These are phyloP conservation scores for Macrophya alboannulata DNA, from an alignment of 2,888 invertebrate species.

Conservation along the genomic window DNA sequence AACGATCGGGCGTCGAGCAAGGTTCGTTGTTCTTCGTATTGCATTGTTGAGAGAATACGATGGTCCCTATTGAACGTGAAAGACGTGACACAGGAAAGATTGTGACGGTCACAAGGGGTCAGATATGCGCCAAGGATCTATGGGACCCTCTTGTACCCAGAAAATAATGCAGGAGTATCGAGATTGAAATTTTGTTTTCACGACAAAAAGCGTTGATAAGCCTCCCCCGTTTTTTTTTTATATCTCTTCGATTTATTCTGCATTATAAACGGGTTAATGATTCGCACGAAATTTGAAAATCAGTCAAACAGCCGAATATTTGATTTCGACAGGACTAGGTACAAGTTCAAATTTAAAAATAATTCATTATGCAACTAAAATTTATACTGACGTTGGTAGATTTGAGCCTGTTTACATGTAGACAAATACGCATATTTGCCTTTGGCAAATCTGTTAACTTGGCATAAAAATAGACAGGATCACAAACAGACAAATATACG, in stretches of 20 bases:
- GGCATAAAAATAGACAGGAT: not conserved
- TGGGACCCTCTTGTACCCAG: not conserved
- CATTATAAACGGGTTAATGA: not conserved
- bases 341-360: not conserved
- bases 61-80: constrained; percentile 31
- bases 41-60: constrained; percentile 33
- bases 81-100: constrained; percentile 14
- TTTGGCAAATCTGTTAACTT: constrained; percentile 26
- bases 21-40: constrained; percentile 41
- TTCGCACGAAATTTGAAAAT: not conserved
- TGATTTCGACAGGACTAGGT: not conserved
- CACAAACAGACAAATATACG: not conserved
- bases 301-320: not conserved
- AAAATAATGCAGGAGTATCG: constrained; percentile 3
- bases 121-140: not conserved
- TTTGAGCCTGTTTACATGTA: not conserved
- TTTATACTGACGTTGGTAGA: not conserved
- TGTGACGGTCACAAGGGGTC: constrained; percentile 17
- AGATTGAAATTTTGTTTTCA: not conserved
- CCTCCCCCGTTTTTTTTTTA: not conserved
- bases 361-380: not conserved
- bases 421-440: not conserved
- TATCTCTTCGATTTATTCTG: not conserved
- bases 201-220: not conserved
- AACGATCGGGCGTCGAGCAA: constrained; percentile 31